Conservation (phyloP, 2,797 vertebrate genomes). For the Coluber constrictor region DNA sequence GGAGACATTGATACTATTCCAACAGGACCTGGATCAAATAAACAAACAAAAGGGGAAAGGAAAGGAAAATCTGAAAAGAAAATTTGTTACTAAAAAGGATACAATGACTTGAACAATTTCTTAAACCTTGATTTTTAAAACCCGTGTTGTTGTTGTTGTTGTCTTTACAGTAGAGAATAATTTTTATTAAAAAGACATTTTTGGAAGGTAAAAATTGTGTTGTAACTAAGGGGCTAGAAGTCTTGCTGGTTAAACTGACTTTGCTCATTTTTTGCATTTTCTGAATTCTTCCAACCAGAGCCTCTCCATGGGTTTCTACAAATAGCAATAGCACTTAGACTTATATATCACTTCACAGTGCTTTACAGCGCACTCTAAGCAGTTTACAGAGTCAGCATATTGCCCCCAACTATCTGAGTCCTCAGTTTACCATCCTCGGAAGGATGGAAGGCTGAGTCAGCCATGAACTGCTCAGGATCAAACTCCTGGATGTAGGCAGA, state of each 20-base stretch:
- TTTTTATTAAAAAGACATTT: neutral
- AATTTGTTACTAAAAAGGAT: neutral
- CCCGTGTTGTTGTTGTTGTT: neutral
- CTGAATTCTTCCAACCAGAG: neutral
- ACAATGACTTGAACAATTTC: neutral
- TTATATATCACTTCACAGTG: neutral
- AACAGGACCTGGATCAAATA: neutral
- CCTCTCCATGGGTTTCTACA: neutral
- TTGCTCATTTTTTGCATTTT: neutral
- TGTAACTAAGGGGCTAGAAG: neutral
- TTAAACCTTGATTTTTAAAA: neutral
- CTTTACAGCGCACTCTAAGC: too few relatives aligned
- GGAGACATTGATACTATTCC: neutral
- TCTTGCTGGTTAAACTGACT: neutral
- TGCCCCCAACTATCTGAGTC: neutral
- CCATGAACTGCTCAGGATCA: neutral
- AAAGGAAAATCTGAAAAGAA: neutral
- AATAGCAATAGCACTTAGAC: neutral
- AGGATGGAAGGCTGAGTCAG: neutral
- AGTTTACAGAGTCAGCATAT: neutral
- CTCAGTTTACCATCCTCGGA: neutral
- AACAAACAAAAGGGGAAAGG: neutral
- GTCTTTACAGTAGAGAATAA: neutral
- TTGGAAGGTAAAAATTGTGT: neutral
- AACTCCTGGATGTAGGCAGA: neutral